phyloP scores from a whole-genome alignment of 2,888 invertebrate genomes.

The Lepetodrilus schrolli region DNA sequence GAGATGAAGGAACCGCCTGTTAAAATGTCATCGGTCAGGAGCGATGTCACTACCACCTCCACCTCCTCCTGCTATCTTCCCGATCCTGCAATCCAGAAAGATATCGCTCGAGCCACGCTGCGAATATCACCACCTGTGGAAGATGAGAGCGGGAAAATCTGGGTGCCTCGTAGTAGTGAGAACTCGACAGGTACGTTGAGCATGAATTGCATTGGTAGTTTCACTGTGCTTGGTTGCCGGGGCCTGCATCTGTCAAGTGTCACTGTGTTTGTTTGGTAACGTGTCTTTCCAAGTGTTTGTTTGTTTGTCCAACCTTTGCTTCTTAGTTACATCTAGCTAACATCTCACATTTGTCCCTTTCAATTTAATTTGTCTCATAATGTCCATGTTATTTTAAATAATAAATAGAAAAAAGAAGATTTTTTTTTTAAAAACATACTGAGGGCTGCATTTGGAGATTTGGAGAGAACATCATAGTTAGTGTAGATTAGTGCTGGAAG shows the following conservation, averaged over 20 bases:
- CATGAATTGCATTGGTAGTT: slow-evolving; percentile 3
- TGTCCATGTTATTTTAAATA: no score
- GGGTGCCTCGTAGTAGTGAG: slow-evolving; percentile 48
- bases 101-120: slow-evolving; percentile 49
- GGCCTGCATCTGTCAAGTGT: background rate
- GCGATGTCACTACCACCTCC: no score
- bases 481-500: background rate
- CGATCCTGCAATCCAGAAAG: slow-evolving; percentile 47
- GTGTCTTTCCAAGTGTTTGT: no score
- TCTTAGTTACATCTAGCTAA: no score
- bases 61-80: background rate
- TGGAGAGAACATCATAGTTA: background rate
- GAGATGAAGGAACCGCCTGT: slow-evolving; percentile 37
- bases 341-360: no score
- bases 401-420: no score
- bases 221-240: background rate
- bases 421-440: background rate
- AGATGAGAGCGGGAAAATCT: slow-evolving; percentile 53
- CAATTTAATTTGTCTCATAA: no score
- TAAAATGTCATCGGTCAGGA: background rate
- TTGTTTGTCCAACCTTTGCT: no score
- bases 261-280: no score
- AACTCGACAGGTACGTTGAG: slow-evolving; percentile 8
- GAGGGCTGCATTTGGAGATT: no score
- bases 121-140: slow-evolving; percentile 50